Evolutionary conservation across 1,140 invertebrate species (phyloP), one percentile per base, ranked within the genome.

Genomic region (Sminthurinus signatus): DNA sequence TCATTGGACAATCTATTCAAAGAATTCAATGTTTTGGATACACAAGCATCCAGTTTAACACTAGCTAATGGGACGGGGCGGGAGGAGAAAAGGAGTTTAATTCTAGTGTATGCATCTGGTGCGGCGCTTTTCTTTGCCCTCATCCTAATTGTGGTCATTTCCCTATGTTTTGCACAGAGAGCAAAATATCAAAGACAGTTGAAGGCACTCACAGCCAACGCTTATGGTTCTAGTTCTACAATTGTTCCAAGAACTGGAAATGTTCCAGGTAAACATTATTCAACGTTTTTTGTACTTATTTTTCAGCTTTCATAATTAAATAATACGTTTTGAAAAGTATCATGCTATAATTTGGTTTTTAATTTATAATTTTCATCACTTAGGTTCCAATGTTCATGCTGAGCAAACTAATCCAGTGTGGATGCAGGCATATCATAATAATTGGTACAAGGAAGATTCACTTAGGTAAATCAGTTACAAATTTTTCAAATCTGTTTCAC

Each of bases 361-460:
- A n/a, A n/a, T n/a, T n/a, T n/a, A n/a, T n/a, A n/a, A n/a, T n/a
- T n/a, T n/a, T n/a, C n/a, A n/a, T n/a, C n/a, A n/a, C n/a, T n/a
- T n/a, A n/a, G n/a, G n/a, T n/a, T n/a, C n/a, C n/a, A n/a, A n/a
- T n/a, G n/a, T n/a, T n/a, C n/a, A n/a, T n/a, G n/a, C n/a, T n/a
- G n/a, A n/a, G n/a, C n/a, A n/a, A n/a, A 93, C 89, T 10, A 96
- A 96, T 80, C 92, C 93, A 0, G 94, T 96, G 71, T 96, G 92
- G 92, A 84, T 95, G 76, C 88, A 91, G 72, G 88, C 90, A 8
- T 94, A 93, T 74, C 90, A 93, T 77, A 94, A 94, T 76, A 90
- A 92, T 74, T 95, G 91, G 91, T 93, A 90, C 75, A 94, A 94
- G 78, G 86, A 85, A 87, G 88, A 88, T 21, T 80, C 76, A 21